Evolutionary conservation across 1,140 invertebrate species (phyloP), one percentile per base, ranked within the genome.

Genomic region (Solenopsis fugax): DNA sequence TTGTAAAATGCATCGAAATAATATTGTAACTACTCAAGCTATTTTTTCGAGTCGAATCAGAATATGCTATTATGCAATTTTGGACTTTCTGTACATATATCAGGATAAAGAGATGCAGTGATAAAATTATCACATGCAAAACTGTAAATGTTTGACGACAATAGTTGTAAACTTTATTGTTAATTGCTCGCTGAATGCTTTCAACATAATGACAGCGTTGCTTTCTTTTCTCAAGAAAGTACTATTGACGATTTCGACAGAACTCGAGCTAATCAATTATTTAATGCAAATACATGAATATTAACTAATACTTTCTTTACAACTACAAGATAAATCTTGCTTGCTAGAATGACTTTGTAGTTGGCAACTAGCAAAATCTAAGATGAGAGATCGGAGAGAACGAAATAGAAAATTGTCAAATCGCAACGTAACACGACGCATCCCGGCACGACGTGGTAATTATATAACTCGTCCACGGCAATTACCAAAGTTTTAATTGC

Each of bases 401-500:
- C 52, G 54, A 67, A 78, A 52, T 48, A 24, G 4, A 1, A 48
- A 6, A 56, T 16, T 13, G 72, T 41, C 52, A 48, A 56, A 21
- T 62, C 58, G 37, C 45, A 16, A 52, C 64, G 12, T 65, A 82
- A 71, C 86, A 80, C 73, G 80, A 77, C 84, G 87, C 82, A 87
- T 87, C 75, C 69, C 75, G 54, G 64, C 69, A 41, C 88, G 82
- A 86, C 89, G 89, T 89, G 88, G 89, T 93, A 94, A 95, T 94
- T 89, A 90, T 84, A 91, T 93, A 94, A 94, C 94, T 94, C 91
- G 90, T 88, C 69, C 90, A 86, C 90, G 88, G 91, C 91, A 94
- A 94, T 94, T 94, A 94, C 89, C 92, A 90, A 95, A 94, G 93
- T 95, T 94, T 94, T 95, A 94, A 95, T 94, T 94, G 93, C 91